phyloP scores from a whole-genome alignment of 2,888 invertebrate species.

The Crepidodera aurea region DNA sequence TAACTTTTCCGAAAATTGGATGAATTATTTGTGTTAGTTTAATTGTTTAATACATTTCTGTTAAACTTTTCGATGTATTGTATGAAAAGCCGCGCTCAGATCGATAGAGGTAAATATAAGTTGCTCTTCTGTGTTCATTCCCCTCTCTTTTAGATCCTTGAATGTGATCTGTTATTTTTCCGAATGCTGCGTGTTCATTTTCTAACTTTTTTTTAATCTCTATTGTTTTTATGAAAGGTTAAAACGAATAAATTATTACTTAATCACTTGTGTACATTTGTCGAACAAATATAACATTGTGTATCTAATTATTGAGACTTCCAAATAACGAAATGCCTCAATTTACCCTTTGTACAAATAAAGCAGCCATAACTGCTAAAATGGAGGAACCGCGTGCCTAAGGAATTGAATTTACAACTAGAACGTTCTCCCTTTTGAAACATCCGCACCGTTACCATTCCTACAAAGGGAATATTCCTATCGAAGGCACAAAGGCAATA shows the following conservation, averaged over 20 bases:
- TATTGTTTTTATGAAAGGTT: not conserved
- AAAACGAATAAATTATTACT: too few species aligned
- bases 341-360: slow-evolving; percentile 20
- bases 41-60: too few species aligned
- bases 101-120: too few species aligned
- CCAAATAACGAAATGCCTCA: slow-evolving; percentile 4
- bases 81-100: too few species aligned
- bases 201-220: too few species aligned
- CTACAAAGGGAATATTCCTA: slow-evolving; percentile 26
- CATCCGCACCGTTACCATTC: slow-evolving; percentile 5
- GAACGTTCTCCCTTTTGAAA: slow-evolving; percentile 7
- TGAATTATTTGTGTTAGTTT: too few species aligned
- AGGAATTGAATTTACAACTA: slow-evolving; percentile 26
- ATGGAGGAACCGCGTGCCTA: slow-evolving; percentile 20
- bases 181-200: too few species aligned
- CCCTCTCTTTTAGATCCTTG: too few species aligned
- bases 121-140: too few species aligned
- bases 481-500: slow-evolving; percentile 33
- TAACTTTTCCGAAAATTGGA: too few species aligned
- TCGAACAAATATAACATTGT: not conserved
- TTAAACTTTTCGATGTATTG: too few species aligned
- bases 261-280: not conserved
- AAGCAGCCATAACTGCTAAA: slow-evolving; percentile 16
- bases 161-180: too few species aligned
- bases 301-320: not conserved